Base-by-base conservation (phyloP, 1,140 invertebrate species). In the Pseudomyrmex flavicornis region DNA sequence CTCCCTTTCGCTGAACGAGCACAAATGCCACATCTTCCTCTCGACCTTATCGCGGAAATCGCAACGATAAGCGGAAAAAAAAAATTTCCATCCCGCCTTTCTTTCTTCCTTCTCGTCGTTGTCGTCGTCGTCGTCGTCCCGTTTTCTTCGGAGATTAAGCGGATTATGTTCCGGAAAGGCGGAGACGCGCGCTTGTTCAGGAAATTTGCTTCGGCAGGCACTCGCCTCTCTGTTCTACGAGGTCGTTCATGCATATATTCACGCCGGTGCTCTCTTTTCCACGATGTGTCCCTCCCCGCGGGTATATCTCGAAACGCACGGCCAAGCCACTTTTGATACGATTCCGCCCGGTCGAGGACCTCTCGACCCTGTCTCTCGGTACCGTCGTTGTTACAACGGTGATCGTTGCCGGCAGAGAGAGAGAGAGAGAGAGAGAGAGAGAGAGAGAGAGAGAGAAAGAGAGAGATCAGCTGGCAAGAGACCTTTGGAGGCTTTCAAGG, bases 311-410 rank as follows among this genome's bases (percentile, higher is more conserved):
- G 65, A 83, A 62, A 77, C 73, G 72, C 84, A 59, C 50, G 85
- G 83, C 74, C 84, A 86, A 85, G 69, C 84, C 79, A 89, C 83
- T 85, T 89, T 88, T 86, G 74, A 89, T 88, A 89, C 79, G 87
- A 87, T 89, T 89, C 87, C 84, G 87, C 75, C 75, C 76, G 88
- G 80, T 70, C 84, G 85, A 86, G 73, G 72, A 89, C 85, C 88
- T 89, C 82, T 89, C 87, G 87, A 89, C 88, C 87, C 85, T 86
- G 70, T 69, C 76, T 85, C 70, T 88, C 88, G 82, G 10, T 58
- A 84, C 61, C 59, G 50, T 54, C 48, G 61, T 59, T 35, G 35
- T 35, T 35, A 59, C 82, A 54, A 65, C 75, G 82, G 70, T 83
- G 85, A 74, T 89, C 88, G 87, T 80, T 75, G 69, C 54, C 35